Evolutionary conservation across 2,888 invertebrate species (phyloP).

Genomic region (Ichneumoninae sp.): DNA sequence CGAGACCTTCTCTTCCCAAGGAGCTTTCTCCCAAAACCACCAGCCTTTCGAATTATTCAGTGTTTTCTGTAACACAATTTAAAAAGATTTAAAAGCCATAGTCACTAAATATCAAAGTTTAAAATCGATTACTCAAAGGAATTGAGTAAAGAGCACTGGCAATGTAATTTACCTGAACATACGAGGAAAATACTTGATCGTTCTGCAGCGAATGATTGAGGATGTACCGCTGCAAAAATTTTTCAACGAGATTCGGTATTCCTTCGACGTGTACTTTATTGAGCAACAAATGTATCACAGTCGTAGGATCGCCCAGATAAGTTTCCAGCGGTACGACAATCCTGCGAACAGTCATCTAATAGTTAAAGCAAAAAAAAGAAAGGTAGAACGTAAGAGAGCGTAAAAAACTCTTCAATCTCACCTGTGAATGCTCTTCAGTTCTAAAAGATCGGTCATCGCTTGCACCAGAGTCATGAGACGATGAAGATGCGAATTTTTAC

Average conservation of each 20-base stretch:
- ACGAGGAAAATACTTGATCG: slow-evolving; percentile 83
- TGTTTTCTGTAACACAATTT: slow-evolving; percentile 69
- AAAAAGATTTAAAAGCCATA: slow-evolving; percentile 16
- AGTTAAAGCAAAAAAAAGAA: not conserved
- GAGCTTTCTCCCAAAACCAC: slow-evolving; percentile 81
- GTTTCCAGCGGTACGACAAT: slow-evolving; percentile 73
- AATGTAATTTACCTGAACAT: slow-evolving; percentile 81
- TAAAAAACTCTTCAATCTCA: slow-evolving; percentile 55
- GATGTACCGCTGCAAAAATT: slow-evolving; percentile 83
- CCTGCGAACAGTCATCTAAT: slow-evolving; percentile 62
- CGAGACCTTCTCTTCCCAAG: slow-evolving; percentile 81
- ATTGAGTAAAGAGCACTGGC: not conserved
- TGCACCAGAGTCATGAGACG: slow-evolving; percentile 75
- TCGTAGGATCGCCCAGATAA: slow-evolving; percentile 74
- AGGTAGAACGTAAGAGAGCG: not conserved
- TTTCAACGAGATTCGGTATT: slow-evolving; percentile 79
- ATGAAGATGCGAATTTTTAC: slow-evolving; percentile 74
- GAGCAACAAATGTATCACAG: slow-evolving; percentile 75
- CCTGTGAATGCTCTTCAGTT: slow-evolving; percentile 77
- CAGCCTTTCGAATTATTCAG: slow-evolving; percentile 77
- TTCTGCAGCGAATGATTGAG: slow-evolving; percentile 82
- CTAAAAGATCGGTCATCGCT: slow-evolving; percentile 77
- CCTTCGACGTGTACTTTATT: slow-evolving; percentile 75
- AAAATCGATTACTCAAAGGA: not conserved
- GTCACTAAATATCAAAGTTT: not conserved